Percentiles rank a stretch among this genome's conserved stretches.
These are phyloP conservation scores for Altica lythri DNA, from an alignment of 2,888 invertebrate species.

Conservation along the genomic window DNA sequence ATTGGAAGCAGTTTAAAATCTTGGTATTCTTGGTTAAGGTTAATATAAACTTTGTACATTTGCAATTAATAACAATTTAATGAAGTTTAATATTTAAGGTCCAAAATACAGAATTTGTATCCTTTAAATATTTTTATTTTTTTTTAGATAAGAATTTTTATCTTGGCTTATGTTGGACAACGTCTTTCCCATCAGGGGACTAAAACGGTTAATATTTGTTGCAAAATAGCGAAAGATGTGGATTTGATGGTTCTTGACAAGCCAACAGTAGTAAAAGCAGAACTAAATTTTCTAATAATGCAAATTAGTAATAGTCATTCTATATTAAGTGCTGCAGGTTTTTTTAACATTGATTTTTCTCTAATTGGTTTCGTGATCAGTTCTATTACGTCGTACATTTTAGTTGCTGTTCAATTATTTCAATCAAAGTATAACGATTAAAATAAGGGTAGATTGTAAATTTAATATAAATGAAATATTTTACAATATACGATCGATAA, in stretches of 20 bases:
- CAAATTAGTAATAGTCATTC: conserved; percentile 21
- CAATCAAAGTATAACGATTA: too few relatives aligned
- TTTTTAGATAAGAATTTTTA: conserved; percentile 15
- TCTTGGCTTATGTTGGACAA: conserved; percentile 13
- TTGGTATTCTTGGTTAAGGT: too few relatives aligned
- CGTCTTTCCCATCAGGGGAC: conserved; percentile 1
- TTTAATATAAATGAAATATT: too few relatives aligned
- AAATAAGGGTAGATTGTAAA: too few relatives aligned
- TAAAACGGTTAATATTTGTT: conserved; percentile 14
- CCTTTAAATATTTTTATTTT: too few relatives aligned
- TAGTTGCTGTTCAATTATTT: conserved; percentile 24
- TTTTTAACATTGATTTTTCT: conserved; percentile 24
- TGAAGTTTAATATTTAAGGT: too few relatives aligned
- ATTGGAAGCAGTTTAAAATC: too few relatives aligned
- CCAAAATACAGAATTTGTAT: too few relatives aligned
- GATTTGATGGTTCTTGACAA: conserved; percentile 10
- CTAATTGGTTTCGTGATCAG: conserved; percentile 27
- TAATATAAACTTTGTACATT: too few relatives aligned
- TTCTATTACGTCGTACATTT: conserved; percentile 28
- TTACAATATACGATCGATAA: too few relatives aligned
- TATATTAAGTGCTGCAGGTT: conserved; percentile 19
- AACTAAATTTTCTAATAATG: conserved; percentile 14
- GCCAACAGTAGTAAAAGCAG: not conserved
- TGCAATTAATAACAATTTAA: too few relatives aligned
- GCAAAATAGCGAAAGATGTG: conserved; percentile 8